Evolutionary conservation across 1,140 invertebrate genomes (phyloP).

Genomic region (Brachionus manjavacas): DNA sequence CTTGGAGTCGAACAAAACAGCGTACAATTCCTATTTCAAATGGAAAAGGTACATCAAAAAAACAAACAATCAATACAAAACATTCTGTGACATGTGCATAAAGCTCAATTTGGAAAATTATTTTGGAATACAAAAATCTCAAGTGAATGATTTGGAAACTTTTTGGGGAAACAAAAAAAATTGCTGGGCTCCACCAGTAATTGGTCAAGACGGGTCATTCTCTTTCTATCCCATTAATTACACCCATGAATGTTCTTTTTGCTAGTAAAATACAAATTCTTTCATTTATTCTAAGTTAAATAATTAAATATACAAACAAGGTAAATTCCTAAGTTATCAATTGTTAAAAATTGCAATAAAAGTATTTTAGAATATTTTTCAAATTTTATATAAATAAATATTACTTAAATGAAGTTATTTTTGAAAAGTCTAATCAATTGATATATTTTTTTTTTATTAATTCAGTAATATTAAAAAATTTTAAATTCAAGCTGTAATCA

Average conservation of each 20-base stretch:
- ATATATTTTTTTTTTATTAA: too few species aligned
- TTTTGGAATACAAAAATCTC: slow-evolving; percentile 3
- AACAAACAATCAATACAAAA: background rate
- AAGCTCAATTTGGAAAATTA: slow-evolving; percentile 1
- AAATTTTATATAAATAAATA: too few species aligned
- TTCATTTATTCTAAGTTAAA: too few species aligned
- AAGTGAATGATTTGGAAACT: background rate
- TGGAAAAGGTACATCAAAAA: slow-evolving; percentile 40
- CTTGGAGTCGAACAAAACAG: background rate
- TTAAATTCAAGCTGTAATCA: too few species aligned
- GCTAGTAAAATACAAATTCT: background rate
- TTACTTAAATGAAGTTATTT: too few species aligned
- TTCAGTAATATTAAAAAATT: too few species aligned
- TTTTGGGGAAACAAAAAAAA: slow-evolving; percentile 13
- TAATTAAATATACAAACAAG: too few species aligned
- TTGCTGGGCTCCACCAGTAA: background rate
- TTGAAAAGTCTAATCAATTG: too few species aligned
- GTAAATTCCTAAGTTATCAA: too few species aligned
- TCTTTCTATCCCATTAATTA: background rate
- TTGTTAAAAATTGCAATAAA: too few species aligned
- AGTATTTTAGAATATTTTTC: too few species aligned
- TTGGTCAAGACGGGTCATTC: background rate
- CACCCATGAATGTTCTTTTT: background rate
- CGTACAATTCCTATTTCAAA: slow-evolving; percentile 37
- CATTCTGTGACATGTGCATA: slow-evolving; percentile 35